Evolutionary conservation across 2,888 invertebrate genomes (phyloP), one percentile per base, ranked within the genome.

Genomic region (Eilema sororculum): DNA sequence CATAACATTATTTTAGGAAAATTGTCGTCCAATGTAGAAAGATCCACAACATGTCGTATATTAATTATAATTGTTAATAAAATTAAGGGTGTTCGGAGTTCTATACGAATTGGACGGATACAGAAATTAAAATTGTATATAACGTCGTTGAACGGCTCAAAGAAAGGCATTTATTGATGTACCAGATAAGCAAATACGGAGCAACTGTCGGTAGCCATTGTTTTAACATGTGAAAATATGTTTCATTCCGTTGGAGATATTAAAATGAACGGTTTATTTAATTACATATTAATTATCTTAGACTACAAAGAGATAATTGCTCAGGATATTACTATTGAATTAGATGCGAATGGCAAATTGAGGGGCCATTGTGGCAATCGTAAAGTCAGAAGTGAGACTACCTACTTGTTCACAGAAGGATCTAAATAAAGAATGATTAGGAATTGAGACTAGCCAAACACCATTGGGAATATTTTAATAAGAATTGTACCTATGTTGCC

Each of bases 171-270:
- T 71, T 90, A 89, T 90, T 88, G 93, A 94, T 94, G 90, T 81
- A 74, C 79, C 84, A 82, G 93, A 94, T 93, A 92, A 93, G 88
- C 83, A 80, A 81, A 84, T 87, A 86, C 87, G 87, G 86, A 75
- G 87, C 91, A 92, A 93, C 93, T 89, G 93, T 87, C 89, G 89
- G 90, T 91, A 90, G 91, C 94, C 90, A 95, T 94, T 95, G 94
- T 95, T 92, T 93, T 90, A 90, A 88, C 87, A 91, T 93, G 93
- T 90, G 93, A 93, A 91, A 91, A 92, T 90, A 88, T 82, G 85
- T 86, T 90, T 83, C 86, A 83, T 91, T 89, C 87, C 86, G 84
- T 85, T 86, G 78, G 83, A 84, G 82, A 83, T 89, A 90, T 90
- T 91, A 90, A 88, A 91, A 86, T 86, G 88, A 87, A 89, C 87